A percentile compares a stretch with the other conserved stretches of the same genome.
These are phyloP conservation scores for Nymphalis urticae DNA, from an alignment of 2,888 invertebrate genomes.

Conservation along the genomic window DNA sequence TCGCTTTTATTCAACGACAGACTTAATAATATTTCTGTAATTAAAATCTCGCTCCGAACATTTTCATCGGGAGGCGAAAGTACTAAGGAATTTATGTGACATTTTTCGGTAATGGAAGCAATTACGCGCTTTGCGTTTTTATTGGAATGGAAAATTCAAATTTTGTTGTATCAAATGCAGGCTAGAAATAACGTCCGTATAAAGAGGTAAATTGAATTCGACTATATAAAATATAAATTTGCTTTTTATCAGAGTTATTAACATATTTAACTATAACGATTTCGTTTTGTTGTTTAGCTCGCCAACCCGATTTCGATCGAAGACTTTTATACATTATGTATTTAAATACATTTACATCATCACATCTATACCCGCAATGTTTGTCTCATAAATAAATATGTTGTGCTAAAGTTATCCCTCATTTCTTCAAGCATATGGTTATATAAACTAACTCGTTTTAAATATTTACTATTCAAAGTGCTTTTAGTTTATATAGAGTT, in stretches of 20 bases:
- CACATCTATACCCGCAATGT: too few relatives aligned
- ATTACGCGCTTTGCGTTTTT: constrained; percentile 28
- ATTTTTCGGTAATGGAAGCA: constrained; percentile 45
- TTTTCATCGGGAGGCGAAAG: constrained; percentile 57
- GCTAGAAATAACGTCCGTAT: constrained; percentile 8
- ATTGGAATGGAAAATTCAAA: constrained; percentile 23
- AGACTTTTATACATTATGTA: too few relatives aligned
- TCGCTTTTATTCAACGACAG: constrained; percentile 67
- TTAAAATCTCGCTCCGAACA: constrained; percentile 69
- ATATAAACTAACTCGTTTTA: too few relatives aligned
- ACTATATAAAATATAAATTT: constrained; percentile 1
- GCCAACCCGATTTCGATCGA: too few relatives aligned
- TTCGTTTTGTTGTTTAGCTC: too few relatives aligned
- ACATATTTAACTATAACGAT: too few relatives aligned
- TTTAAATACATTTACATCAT: too few relatives aligned
- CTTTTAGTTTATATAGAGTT: too few relatives aligned
- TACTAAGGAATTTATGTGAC: constrained; percentile 60
- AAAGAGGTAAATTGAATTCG: constrained; percentile 12
- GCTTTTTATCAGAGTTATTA: neutral
- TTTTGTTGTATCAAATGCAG: constrained; percentile 20
- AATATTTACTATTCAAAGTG: too few relatives aligned
- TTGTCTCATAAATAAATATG: too few relatives aligned
- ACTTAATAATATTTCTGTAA: constrained; percentile 78
- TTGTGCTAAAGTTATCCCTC: too few relatives aligned
- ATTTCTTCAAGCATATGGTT: too few relatives aligned